Conservation (phyloP, 35 echinoderm and acorn worm genomes). For the Acanthaster planci region DNA sequence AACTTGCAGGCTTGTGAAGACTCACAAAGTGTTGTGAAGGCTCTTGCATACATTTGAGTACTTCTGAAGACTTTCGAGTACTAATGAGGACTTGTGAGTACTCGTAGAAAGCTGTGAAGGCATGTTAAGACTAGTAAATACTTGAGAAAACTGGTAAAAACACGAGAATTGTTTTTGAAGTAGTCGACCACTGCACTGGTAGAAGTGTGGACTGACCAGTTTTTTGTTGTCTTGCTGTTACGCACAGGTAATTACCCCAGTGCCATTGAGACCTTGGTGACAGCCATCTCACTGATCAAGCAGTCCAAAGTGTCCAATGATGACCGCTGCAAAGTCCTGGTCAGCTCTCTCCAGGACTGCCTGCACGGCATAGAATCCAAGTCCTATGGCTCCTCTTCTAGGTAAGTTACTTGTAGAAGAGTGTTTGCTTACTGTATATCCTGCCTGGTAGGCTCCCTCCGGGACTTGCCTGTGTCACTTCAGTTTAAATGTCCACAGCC, state of each 20-base stretch:
- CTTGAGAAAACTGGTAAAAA: too few relatives aligned
- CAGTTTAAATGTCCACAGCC: background rate
- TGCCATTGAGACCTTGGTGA: constrained; percentile 95
- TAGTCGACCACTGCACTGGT: too few relatives aligned
- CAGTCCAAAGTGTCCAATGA: constrained; percentile 91
- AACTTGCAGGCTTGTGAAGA: too few relatives aligned
- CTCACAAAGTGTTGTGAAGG: too few relatives aligned
- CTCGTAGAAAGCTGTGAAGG: too few relatives aligned
- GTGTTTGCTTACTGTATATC: background rate
- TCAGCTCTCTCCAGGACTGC: constrained; percentile 93
- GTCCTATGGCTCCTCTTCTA: constrained; percentile 77
- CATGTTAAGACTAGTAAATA: too few relatives aligned
- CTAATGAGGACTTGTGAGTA: too few relatives aligned
- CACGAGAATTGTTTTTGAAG: too few relatives aligned
- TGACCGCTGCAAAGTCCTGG: constrained; percentile 90
- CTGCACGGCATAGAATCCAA: constrained; percentile 95
- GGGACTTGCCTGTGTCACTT: background rate
- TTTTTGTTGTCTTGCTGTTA: too few relatives aligned
- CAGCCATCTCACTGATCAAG: constrained; percentile 95
- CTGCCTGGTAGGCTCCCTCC: background rate
- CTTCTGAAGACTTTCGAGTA: too few relatives aligned
- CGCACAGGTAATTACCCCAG: constrained; percentile 73
- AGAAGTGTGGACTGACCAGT: too few relatives aligned
- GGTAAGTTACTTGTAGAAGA: constrained; percentile 36
- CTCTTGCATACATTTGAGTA: too few relatives aligned